Conservation (phyloP, 2,113 vertebrate genomes). For the Girardinichthys multiradiatus region DNA sequence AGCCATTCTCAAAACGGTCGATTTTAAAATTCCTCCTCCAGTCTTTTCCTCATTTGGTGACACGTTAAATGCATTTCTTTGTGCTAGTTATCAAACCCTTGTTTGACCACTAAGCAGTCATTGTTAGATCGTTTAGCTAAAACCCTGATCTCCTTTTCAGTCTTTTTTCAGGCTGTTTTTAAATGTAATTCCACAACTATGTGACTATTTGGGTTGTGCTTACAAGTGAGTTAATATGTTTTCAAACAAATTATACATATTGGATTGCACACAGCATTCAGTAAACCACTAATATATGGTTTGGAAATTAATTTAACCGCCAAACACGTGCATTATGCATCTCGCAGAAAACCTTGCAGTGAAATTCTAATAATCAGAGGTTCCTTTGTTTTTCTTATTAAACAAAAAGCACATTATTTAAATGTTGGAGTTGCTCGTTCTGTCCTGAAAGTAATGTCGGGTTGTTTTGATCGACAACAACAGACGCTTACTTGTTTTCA, state of each 20-base stretch:
- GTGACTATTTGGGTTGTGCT: background rate
- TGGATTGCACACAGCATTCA: background rate
- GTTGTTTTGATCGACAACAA: background rate
- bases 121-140: too few species aligned
- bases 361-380: slow-evolving; percentile 11
- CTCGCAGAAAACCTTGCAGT: slow-evolving; percentile 1
- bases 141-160: background rate
- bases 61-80: background rate
- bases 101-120: background rate
- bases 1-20: background rate
- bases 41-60: background rate
- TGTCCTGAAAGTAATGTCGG: background rate
- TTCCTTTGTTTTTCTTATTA: slow-evolving; percentile 27
- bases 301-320: background rate
- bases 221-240: background rate
- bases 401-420: background rate
- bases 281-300: background rate
- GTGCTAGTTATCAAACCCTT: background rate
- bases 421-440: background rate
- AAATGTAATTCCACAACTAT: slow-evolving; percentile 23
- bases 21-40: too few species aligned
- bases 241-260: background rate
- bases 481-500: background rate
- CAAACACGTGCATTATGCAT: background rate
- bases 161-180: background rate